These are phyloP conservation scores for Platysternon megacephalum DNA, from an alignment of 2,113 vertebrate species.

Conservation along the genomic window DNA sequence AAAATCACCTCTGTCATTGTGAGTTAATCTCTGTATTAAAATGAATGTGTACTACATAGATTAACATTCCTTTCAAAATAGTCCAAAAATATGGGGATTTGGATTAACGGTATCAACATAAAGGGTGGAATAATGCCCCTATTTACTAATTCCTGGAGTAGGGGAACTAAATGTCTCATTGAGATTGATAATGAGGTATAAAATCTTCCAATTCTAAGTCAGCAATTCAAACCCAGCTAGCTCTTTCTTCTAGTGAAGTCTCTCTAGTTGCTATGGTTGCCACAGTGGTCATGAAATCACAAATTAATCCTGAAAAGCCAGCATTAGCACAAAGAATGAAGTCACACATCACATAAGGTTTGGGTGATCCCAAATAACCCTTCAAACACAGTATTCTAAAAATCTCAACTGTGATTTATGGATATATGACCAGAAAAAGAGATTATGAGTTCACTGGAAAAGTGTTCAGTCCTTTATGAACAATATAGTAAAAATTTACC, in stretches of 20 bases:
- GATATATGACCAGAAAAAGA: background rate
- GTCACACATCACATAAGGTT: background rate
- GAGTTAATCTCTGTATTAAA: background rate
- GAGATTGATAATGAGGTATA: background rate
- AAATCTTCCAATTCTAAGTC: background rate
- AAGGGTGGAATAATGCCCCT: too few relatives aligned
- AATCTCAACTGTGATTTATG: background rate
- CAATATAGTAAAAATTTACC: background rate
- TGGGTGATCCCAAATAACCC: background rate
- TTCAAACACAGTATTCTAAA: background rate
- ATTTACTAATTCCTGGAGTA: too few relatives aligned
- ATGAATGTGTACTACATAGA: background rate
- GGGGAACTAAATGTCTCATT: background rate
- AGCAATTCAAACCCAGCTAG: background rate
- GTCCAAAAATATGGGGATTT: background rate
- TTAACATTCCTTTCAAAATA: background rate
- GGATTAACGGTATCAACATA: background rate
- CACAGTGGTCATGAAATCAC: background rate
- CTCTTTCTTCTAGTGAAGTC: background rate
- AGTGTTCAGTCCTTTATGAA: background rate
- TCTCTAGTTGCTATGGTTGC: background rate
- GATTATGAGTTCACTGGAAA: background rate
- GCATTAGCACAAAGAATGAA: background rate
- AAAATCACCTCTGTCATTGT: background rate
- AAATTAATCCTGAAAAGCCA: background rate